Evolutionary conservation across 35 echinoderm and acorn worm species (phyloP).

Genomic region (Patiria miniata): DNA sequence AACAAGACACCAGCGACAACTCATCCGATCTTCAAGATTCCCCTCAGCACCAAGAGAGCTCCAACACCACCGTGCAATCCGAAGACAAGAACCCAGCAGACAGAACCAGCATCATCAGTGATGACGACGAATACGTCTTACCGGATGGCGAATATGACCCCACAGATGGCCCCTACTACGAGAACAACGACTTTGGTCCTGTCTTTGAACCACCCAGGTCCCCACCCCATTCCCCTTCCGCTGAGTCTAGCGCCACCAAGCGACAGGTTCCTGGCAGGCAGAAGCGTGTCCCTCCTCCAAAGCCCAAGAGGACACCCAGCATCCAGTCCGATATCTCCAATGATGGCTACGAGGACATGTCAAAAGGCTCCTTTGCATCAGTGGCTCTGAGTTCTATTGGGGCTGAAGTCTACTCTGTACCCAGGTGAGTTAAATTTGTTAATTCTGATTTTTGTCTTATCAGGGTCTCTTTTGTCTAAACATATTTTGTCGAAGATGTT

Average conservation of each 20-base stretch:
- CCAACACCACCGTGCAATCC: not conserved
- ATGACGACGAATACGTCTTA: conserved; percentile 49
- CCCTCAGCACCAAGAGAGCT: not conserved
- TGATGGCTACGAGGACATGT: conserved; percentile 64
- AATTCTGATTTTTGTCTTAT: not conserved
- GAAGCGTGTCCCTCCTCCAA: conserved; percentile 25
- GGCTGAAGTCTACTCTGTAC: conserved; percentile 47
- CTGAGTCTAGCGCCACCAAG: not conserved
- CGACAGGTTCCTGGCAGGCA: not conserved
- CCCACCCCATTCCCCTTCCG: not conserved
- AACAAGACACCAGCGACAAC: not conserved
- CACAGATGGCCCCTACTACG: conserved; percentile 1
- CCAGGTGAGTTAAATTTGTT: conserved; percentile 22
- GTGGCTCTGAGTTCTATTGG: conserved; percentile 9
- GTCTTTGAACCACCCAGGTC: not conserved
- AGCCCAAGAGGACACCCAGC: conserved; percentile 31
- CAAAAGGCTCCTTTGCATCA: conserved; percentile 8
- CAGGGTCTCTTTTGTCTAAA: too few species aligned
- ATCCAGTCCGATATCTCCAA: conserved; percentile 41
- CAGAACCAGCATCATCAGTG: conserved; percentile 42
- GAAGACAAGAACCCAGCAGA: not conserved
- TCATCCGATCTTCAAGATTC: not conserved
- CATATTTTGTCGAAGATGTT: too few species aligned
- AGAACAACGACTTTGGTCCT: conserved; percentile 4
- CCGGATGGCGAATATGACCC: conserved; percentile 11